A percentile compares a stretch with the other conserved stretches of the same genome.
Conservation (phyloP, 1,140 invertebrate species). For the Drosophila sturtevanti region DNA sequence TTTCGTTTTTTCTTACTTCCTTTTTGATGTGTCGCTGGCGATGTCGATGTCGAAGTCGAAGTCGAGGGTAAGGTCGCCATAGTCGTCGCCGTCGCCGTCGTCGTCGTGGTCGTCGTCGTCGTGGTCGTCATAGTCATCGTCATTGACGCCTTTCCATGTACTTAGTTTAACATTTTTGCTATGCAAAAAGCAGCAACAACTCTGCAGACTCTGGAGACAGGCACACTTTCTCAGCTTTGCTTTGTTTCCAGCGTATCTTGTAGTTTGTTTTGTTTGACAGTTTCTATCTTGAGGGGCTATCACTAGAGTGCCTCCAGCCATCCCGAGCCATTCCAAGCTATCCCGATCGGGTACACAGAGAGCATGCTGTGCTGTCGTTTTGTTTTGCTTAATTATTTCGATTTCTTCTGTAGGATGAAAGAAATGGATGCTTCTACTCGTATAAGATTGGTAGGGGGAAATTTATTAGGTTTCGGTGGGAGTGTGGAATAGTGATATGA, state of each 20-base stretch:
- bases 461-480: slow-evolving; percentile 42
- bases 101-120: too few relatives aligned
- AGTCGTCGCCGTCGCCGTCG: too few relatives aligned
- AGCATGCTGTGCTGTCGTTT: slow-evolving; percentile 54
- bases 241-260: slow-evolving; percentile 62
- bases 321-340: slow-evolving; percentile 16
- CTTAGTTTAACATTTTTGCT: slow-evolving; percentile 54
- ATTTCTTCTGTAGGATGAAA: slow-evolving; percentile 35
- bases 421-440: slow-evolving; percentile 32
- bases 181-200: slow-evolving; percentile 54
- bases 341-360: not conserved
- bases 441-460: slow-evolving; percentile 31
- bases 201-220: slow-evolving; percentile 25
- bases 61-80: slow-evolving; percentile 32
- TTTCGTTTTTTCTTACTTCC: slow-evolving; percentile 49
- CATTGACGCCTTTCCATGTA: slow-evolving; percentile 73
- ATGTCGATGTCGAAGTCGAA: slow-evolving; percentile 51
- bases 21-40: slow-evolving; percentile 53
- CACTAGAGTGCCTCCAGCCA: slow-evolving; percentile 25
- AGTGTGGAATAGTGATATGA: not conserved
- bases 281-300: slow-evolving; percentile 59
- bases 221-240: slow-evolving; percentile 65
- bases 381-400: slow-evolving; percentile 72
- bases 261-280: slow-evolving; percentile 78
- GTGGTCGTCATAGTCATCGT: slow-evolving; percentile 41